phyloP scores from a whole-genome alignment of 2,888 invertebrate species.

The Epistrophe eligans region DNA sequence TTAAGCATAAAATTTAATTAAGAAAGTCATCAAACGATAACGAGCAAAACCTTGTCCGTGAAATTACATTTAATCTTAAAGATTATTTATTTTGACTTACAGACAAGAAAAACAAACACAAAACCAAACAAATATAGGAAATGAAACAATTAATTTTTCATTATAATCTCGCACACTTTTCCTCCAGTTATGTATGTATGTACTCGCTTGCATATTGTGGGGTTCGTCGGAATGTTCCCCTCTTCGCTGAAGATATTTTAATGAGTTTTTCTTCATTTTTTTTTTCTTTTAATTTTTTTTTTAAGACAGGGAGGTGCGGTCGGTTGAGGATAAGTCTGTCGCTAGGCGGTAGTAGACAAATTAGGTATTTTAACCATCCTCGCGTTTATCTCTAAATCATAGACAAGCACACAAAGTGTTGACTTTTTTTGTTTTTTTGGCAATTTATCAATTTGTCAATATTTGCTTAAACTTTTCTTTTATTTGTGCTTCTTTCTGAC shows the following conservation, averaged over 20 bases:
- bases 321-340: not conserved
- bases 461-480: constrained; percentile 52
- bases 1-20: constrained; percentile 67
- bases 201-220: not conserved
- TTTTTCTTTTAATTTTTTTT: not conserved
- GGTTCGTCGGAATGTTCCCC: constrained; percentile 10
- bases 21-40: constrained; percentile 53
- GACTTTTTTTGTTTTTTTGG: constrained; percentile 44
- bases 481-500: not conserved
- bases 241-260: constrained; percentile 21
- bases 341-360: not conserved
- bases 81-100: constrained; percentile 36
- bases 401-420: constrained; percentile 63
- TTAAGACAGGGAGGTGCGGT: not conserved
- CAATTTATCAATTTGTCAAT: constrained; percentile 69
- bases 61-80: constrained; percentile 41
- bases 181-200: no score
- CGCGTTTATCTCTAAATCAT: constrained; percentile 58
- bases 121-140: constrained; percentile 36
- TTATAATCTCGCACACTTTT: constrained; percentile 23
- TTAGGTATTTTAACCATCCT: constrained; percentile 24
- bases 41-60: constrained; percentile 41
- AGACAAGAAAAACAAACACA: constrained; percentile 32
- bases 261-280: constrained; percentile 42
- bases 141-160: constrained; percentile 53